These are phyloP conservation scores for Hyaena hyaena DNA, from an alignment of 2,113 vertebrate genomes.

Conservation along the genomic window DNA sequence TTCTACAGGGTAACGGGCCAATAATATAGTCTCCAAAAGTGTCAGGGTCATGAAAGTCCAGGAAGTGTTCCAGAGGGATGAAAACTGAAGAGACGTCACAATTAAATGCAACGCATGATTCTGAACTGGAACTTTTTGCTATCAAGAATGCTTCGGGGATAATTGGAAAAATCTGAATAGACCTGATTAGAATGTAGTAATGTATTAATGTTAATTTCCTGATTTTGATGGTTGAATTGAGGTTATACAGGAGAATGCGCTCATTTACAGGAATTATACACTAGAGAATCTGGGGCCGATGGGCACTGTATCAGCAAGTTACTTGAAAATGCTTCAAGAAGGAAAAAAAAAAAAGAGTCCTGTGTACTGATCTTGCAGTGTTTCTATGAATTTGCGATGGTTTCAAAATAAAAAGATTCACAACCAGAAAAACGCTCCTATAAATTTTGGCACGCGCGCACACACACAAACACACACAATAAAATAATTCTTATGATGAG, in stretches of 20 bases:
- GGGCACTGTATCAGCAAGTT: neutral
- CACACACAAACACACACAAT: neutral
- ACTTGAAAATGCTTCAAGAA: neutral
- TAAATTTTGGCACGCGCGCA: neutral
- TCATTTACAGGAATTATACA: slow-evolving; percentile 16
- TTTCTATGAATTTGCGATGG: neutral
- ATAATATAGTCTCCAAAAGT: neutral
- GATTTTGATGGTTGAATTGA: slow-evolving; percentile 50
- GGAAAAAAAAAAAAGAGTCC: neutral
- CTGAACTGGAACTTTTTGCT: slow-evolving; percentile 16
- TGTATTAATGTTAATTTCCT: slow-evolving; percentile 51
- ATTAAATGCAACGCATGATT: slow-evolving; percentile 40
- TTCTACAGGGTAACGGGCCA: neutral
- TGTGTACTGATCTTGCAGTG: neutral
- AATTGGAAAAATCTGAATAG: slow-evolving; percentile 22
- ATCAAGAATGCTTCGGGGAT: slow-evolving; percentile 35
- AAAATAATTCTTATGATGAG: neutral
- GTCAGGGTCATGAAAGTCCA: neutral
- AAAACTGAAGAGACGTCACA: neutral
- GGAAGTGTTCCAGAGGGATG: neutral
- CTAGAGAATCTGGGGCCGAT: neutral
- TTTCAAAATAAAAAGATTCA: neutral
- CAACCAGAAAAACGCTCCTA: neutral
- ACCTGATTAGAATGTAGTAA: slow-evolving; percentile 31
- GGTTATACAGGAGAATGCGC: slow-evolving; percentile 20